Evolutionary conservation across 2,113 vertebrate species (phyloP).

Genomic region (Monarcha castaneiventris): DNA sequence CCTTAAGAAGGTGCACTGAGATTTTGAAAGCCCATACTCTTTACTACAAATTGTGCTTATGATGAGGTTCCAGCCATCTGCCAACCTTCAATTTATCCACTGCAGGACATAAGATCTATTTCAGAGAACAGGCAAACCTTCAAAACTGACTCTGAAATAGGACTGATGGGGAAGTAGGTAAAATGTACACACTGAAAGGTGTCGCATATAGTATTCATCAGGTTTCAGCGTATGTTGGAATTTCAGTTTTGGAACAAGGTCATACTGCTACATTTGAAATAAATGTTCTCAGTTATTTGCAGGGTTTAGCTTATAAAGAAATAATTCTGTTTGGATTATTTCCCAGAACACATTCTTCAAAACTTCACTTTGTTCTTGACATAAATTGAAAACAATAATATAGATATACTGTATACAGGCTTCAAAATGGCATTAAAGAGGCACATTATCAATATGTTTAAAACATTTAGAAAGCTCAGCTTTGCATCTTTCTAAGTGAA

Average conservation of each 20-base stretch:
- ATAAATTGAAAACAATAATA: slow-evolving; percentile 65
- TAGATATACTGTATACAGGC: slow-evolving; percentile 40
- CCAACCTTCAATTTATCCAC: not conserved
- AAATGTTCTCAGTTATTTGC: slow-evolving; percentile 33
- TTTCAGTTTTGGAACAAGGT: not conserved
- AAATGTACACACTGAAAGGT: not conserved
- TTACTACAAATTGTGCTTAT: not conserved
- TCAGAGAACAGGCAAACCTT: not conserved
- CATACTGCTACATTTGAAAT: slow-evolving; percentile 11
- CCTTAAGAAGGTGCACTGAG: not conserved
- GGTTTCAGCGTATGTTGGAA: not conserved
- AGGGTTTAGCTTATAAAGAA: slow-evolving; percentile 36
- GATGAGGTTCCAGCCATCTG: not conserved
- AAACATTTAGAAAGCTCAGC: slow-evolving; percentile 61
- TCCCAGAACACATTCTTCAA: slow-evolving; percentile 44
- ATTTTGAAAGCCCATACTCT: not conserved
- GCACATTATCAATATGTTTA: slow-evolving; percentile 71
- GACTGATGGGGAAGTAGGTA: not conserved
- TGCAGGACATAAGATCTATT: not conserved
- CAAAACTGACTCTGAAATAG: not conserved
- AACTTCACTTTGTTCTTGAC: slow-evolving; percentile 47
- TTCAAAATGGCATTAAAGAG: slow-evolving; percentile 60
- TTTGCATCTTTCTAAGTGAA: slow-evolving; percentile 47
- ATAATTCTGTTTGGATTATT: slow-evolving; percentile 44
- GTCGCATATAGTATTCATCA: not conserved